Evolutionary conservation across 2,888 invertebrate species (phyloP), one percentile per base, ranked within the genome.

Genomic region (Ptycholaimellus sp.): DNA sequence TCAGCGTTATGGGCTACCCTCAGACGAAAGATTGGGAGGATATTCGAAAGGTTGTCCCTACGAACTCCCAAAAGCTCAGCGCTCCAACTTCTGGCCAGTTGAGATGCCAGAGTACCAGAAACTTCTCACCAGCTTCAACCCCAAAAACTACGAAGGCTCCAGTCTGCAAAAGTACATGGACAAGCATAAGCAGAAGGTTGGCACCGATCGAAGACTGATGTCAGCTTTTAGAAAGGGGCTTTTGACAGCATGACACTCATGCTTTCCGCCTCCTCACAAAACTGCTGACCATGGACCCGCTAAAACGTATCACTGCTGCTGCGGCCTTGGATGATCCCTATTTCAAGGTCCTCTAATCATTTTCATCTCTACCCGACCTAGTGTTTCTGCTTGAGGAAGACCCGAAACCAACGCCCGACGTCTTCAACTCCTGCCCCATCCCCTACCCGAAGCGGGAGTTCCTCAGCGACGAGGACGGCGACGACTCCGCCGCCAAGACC

Each of bases 61-160:
- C n/a, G n/a, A n/a, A n/a, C n/a, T n/a, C n/a, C n/a, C n/a, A n/a
- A n/a, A n/a, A n/a, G n/a, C n/a, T n/a, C n/a, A n/a, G n/a, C n/a
- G n/a, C n/a, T n/a, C n/a, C n/a, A n/a, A n/a, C n/a, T n/a, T n/a
- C n/a, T n/a, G n/a, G n/a, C n/a, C n/a, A n/a, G n/a, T n/a, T n/a
- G n/a, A n/a, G 67, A 96, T 96, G 96, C 96, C 96, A 0, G 93
- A 96, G 59, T 85, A 93, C 69, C 75, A 76, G 25, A 87, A 87
- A 1, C 67, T 96, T 48, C 69, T 76, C 21, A 87, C 85, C 61
- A 93, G 96, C 59, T 93, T 96, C 53, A 90, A 90, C 58, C 72
- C 19, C 20, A 33, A 33, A 18, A 19, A 33, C 13, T 23, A 23
- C 25, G 25, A 9, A 13, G 7, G 25, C 39, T 82, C 80, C 62